These are phyloP conservation scores for Apocheima hispidaria DNA, from an alignment of 2,888 invertebrate species.

Conservation along the genomic window DNA sequence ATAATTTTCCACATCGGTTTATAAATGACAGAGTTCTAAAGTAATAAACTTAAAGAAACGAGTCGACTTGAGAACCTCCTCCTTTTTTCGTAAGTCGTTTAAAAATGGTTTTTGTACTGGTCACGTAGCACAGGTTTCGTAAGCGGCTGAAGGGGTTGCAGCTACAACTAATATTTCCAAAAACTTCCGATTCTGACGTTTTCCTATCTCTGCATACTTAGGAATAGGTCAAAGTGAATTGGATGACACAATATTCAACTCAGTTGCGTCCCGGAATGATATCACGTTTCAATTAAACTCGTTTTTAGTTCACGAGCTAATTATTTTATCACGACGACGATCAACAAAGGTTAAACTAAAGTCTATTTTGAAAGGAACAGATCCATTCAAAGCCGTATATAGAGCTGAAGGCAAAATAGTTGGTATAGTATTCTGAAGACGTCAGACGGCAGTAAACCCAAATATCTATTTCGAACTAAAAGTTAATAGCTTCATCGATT, in stretches of 20 bases:
- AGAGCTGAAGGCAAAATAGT: background rate
- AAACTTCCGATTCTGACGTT: background rate
- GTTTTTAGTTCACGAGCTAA: slow-evolving; percentile 1
- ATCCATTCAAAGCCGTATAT: background rate
- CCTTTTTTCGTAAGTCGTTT: too few species aligned
- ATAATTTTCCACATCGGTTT: too few species aligned
- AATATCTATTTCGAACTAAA: background rate
- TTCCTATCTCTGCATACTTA: background rate
- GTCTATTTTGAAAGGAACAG: background rate
- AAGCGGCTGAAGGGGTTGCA: too few species aligned
- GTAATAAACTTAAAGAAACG: too few species aligned
- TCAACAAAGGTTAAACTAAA: background rate
- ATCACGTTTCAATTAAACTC: slow-evolving; percentile 2
- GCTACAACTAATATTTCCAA: background rate
- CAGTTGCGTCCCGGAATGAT: background rate
- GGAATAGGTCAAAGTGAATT: background rate
- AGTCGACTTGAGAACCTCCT: too few species aligned
- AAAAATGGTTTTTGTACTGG: too few species aligned
- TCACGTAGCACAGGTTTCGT: too few species aligned
- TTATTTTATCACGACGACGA: background rate
- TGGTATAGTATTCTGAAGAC: background rate
- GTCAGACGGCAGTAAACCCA: background rate
- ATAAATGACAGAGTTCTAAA: too few species aligned
- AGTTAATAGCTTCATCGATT: too few species aligned
- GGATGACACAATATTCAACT: background rate